Evolutionary conservation across 2,113 vertebrate genomes (phyloP).

Genomic region (Hippocampus abdominalis): DNA sequence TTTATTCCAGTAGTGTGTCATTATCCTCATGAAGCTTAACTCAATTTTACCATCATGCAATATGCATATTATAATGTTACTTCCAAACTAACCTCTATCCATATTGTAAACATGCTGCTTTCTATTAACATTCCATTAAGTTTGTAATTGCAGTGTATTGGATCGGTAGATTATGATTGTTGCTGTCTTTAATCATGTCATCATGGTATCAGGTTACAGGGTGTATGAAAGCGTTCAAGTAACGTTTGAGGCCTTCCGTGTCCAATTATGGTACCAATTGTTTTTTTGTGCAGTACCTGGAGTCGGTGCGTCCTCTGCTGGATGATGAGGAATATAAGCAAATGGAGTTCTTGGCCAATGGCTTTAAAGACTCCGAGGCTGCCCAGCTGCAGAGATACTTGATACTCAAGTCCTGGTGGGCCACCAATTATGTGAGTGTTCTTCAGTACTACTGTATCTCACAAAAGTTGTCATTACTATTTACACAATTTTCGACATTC

Average conservation of each 20-base stretch:
- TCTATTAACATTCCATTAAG: no score
- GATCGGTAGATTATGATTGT: not conserved
- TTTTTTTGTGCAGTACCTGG: slow-evolving; percentile 80
- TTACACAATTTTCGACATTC: not conserved
- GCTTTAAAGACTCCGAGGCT: slow-evolving; percentile 80
- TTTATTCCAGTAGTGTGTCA: no score
- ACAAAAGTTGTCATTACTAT: not conserved
- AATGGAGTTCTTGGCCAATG: slow-evolving; percentile 81
- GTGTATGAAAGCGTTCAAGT: no score
- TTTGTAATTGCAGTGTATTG: not conserved
- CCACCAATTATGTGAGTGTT: slow-evolving; percentile 86
- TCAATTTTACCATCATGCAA: no score
- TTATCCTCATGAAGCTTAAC: no score
- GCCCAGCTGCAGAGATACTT: slow-evolving; percentile 86
- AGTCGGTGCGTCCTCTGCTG: slow-evolving; percentile 84
- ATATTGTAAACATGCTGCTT: no score
- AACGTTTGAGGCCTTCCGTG: not conserved
- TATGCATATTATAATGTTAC: no score
- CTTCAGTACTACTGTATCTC: not conserved
- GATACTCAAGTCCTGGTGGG: slow-evolving; percentile 91
- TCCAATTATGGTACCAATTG: not conserved
- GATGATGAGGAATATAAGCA: slow-evolving; percentile 72
- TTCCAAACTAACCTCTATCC: no score
- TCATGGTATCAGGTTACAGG: no score
- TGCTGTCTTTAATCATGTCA: no score